These are phyloP conservation scores for Tragelaphus oryx DNA, from an alignment of 2,797 vertebrate species.

Conservation along the genomic window DNA sequence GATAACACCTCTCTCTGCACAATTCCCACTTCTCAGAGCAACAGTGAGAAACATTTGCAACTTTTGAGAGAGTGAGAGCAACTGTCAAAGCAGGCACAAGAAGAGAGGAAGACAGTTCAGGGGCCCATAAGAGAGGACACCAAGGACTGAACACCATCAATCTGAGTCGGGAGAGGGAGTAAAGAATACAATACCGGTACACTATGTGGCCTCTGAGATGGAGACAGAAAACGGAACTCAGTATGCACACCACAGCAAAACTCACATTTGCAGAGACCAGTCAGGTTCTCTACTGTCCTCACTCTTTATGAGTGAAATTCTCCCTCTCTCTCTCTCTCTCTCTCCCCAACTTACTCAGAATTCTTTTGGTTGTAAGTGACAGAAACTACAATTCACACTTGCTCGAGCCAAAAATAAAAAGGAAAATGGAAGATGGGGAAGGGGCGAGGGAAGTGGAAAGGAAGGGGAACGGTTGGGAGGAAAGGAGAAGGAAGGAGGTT, in stretches of 20 bases:
- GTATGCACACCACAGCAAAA: not conserved
- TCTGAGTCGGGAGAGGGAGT: not conserved
- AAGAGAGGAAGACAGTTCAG: not conserved
- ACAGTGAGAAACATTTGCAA: conserved; percentile 11
- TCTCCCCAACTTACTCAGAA: not conserved
- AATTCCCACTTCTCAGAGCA: conserved; percentile 10
- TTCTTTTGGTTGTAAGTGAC: not conserved
- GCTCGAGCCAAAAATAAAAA: not conserved
- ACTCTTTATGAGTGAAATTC: not conserved
- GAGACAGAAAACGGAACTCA: not conserved
- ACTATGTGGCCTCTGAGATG: no score
- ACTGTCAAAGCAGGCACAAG: conserved; percentile 20
- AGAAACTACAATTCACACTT: not conserved
- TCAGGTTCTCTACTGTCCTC: not conserved
- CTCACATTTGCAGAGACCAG: not conserved
- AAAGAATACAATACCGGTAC: not conserved
- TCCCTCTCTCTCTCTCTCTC: not conserved
- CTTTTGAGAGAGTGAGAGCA: conserved; percentile 33
- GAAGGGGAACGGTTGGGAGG: accelerated
- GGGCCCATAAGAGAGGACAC: not conserved
- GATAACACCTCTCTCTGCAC: conserved; percentile 9
- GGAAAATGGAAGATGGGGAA: accelerated
- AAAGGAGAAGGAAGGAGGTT: accelerated
- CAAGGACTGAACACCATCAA: not conserved
- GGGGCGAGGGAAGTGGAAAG: no score